Conservation (phyloP, 2,888 invertebrate species). For the Xestia ashworthii region DNA sequence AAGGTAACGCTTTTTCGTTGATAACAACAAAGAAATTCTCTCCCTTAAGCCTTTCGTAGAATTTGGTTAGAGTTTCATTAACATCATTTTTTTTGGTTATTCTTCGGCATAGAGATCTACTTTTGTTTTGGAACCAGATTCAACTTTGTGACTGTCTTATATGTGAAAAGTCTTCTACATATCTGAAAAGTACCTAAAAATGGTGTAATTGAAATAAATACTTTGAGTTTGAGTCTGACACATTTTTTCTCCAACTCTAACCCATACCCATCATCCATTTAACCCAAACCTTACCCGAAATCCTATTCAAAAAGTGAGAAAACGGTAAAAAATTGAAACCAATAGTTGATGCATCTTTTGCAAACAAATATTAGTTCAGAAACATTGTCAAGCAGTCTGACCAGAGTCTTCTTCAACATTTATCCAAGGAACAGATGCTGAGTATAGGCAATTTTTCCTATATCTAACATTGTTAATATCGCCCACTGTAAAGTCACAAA, state of each 20-base stretch:
- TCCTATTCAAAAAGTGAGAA: neutral
- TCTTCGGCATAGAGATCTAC: neutral
- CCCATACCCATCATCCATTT: too few relatives aligned
- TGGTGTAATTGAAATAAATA: neutral
- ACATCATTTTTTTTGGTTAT: too few relatives aligned
- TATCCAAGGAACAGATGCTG: neutral
- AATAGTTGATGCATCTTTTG: neutral
- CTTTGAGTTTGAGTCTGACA: neutral
- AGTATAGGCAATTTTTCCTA: neutral
- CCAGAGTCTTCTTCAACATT: neutral
- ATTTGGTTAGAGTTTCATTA: too few relatives aligned
- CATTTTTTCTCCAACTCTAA: neutral
- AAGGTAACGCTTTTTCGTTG: neutral
- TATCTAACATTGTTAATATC: conserved; percentile 28
- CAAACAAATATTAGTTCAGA: neutral
- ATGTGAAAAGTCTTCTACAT: neutral
- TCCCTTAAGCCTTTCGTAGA: too few relatives aligned
- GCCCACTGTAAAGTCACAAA: conserved; percentile 60
- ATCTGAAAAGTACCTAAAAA: neutral
- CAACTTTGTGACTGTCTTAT: neutral
- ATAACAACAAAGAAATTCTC: neutral
- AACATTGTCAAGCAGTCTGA: neutral
- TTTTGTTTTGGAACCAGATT: neutral
- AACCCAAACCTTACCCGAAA: too few relatives aligned
- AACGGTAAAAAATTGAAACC: neutral